Evolutionary conservation across 1,140 invertebrate genomes (phyloP), one percentile per base, ranked within the genome.

Genomic region (Apis cerana): DNA sequence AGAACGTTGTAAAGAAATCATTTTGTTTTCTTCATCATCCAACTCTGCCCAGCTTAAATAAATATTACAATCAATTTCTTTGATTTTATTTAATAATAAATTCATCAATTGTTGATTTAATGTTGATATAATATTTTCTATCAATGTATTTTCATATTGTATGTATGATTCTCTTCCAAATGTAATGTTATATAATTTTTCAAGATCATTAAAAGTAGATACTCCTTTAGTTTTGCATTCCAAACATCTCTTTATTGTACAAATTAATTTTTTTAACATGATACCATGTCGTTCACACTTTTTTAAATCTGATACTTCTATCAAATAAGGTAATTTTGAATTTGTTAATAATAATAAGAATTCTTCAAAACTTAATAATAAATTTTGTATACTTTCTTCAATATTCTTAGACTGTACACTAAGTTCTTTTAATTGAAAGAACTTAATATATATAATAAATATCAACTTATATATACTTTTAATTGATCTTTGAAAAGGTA

Each of bases 21-120:
- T 78, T 0, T 68, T 65, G 27, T 93, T 89, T 11, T 91, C 90
- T n/a, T 82, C 68, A 12, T 92, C 90, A n/a, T 93, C 84, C 15
- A 91, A 15, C 50, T 92, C 91, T 13, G 85, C 88, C 94, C 94
- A 94, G 10, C 72, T 82, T 0, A 94, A 43, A 19, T 92, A 94
- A 75, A 88, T 90, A 17, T 89, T 83, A 27, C 90, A 91, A 68
- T 91, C 87, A 17, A 94, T 69, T 58, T 91, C 87, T 59, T 93
- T 91, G 0, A 93, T 54, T 69, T 90, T 91, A 13, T 75, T 90
- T 21, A 91, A 48, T 13, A 94, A 80, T n/a, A 91, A 10, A 52
- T 69, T 69, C 12, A 90, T 74, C 15, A 94, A 75, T 62, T 91
- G 82, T 21, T 89, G 80, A 19, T 85, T 77, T n/a, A 94, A 19